Conservation (phyloP, 2,888 invertebrate genomes). For the Andrena bicolor region DNA sequence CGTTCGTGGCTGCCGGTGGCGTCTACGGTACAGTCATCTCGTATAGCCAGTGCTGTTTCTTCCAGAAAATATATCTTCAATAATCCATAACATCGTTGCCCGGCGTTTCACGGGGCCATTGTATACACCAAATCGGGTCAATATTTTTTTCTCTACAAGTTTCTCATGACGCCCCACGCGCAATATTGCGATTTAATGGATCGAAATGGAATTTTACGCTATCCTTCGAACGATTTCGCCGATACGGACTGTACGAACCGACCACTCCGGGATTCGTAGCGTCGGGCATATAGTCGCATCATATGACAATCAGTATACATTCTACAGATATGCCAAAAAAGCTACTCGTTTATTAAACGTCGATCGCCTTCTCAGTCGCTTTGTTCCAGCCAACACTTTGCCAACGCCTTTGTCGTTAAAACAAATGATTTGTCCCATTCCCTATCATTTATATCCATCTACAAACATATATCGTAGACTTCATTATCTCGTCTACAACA, state of each 20-base stretch:
- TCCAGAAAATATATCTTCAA: constrained; percentile 66
- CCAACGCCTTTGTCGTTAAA: not conserved
- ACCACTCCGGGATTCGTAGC: constrained; percentile 70
- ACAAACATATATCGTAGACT: constrained; percentile 32
- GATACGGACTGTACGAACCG: constrained; percentile 70
- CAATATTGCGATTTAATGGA: constrained; percentile 73
- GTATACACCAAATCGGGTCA: constrained; percentile 79
- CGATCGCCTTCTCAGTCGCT: constrained; percentile 6
- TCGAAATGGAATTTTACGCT: constrained; percentile 41
- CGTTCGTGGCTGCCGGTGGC: constrained; percentile 79
- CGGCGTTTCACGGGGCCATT: constrained; percentile 59
- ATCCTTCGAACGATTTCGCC: constrained; percentile 41
- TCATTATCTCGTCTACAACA: constrained; percentile 61
- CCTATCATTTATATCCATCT: not conserved
- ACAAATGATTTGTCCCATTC: not conserved
- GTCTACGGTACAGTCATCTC: constrained; percentile 79
- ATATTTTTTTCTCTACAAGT: constrained; percentile 79
- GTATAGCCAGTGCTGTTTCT: constrained; percentile 44
- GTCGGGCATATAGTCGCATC: constrained; percentile 72
- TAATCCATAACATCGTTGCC: constrained; percentile 72
- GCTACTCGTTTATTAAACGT: constrained; percentile 44
- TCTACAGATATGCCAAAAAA: constrained; percentile 65
- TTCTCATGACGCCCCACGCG: constrained; percentile 74
- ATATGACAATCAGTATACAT: constrained; percentile 74
- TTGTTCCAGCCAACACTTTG: not conserved